Base-by-base conservation (phyloP, 2,888 invertebrate genomes). In the Monochamus alternatus region DNA sequence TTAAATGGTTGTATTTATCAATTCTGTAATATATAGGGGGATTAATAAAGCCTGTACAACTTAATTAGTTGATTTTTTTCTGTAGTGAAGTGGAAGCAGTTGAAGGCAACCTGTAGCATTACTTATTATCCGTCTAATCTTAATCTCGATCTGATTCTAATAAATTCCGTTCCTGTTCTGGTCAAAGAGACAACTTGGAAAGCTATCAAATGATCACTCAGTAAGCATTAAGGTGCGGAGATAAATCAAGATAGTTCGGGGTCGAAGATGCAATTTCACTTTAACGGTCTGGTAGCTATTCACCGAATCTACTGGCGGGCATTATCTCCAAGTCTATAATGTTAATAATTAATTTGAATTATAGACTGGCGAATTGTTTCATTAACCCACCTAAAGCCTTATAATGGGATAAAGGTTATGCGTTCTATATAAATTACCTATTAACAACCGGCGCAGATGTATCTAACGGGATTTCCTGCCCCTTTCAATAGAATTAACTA, bases 261-360 rank as follows among this genome's bases (percentile, higher is more conserved):
- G n/a, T n/a, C 5, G 55, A 55, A 55, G 55, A 55, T 22, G n/a
- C 14, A 55, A 55, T 55, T 55, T 14, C 55, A 55, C 55, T n/a
- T 55, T 7, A 55, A 14, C 55, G 55, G 55, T 55, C 14, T 55
- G 51, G 51, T 51, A 51, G 51, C 55, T 14, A 55, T 55, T 55
- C 55, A 55, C 4, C n/a, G 55, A 22, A 55, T 1, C 22, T 14
- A n/a, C 55, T 3, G 55, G n/a, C 14, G 12, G 55, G 55, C n/a
- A 55, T 55, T 55, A 55, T 22, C 55, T 55, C 55, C 14, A n/a
- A 22, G 55, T 55, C 22, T 22, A 55, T 14, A 55, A 22, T 22
- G 55, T 55, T 55, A 55, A 55, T 55, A 55, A 55, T 55, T 55
- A 55, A 55, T 55, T 55, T 55, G 55, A 55, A 55, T 55, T 55